Base-by-base conservation (phyloP, 1,140 invertebrate species). In the Megathymus violae region DNA sequence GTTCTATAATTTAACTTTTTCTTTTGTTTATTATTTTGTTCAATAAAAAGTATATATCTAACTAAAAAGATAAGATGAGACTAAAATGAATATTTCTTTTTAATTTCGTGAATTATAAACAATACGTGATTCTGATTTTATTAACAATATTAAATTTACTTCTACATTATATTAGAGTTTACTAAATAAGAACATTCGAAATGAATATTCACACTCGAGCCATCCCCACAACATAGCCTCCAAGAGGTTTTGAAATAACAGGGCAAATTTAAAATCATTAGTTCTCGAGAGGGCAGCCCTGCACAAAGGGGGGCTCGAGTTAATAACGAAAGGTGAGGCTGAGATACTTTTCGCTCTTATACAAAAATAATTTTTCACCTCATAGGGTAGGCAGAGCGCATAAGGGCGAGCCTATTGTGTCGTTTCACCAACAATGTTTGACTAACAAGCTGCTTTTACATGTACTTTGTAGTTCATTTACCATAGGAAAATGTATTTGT, bases 281-380 rank as follows among this genome's bases (percentile, higher is more conserved):
- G 79, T 75, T 78, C 61, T 71, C 65, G 69, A 60, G 52, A 73
- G 76, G 74, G 78, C 72, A 71, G 73, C 64, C 81, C 74, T 85
- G 78, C 75, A 87, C 85, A 80, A 90, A 90, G n/a, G n/a, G 88
- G 82, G 80, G 75, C 69, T 80, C 71, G 63, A 84, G 79, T 90
- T 88, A 88, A 90, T 88, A 88, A 88, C 56, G 82, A 76, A 84
- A 88, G 85, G 83, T 82, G 80, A 83, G 74, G 72, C 75, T 46
- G 74, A 81, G 78, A 82, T 81, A 71, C 81, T 83, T 84, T 84
- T 71, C 79, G 61, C 71, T 81, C 71, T 74, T 74, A 76, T 83
- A 83, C 71, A 85, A 85, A 90, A 87, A 85, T 86, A 80, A 81
- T 82, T 78, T 80, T 65, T 72, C 70, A 76, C 71, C 69, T 74